phyloP scores from a whole-genome alignment of 2,888 invertebrate species.

The Noctua janthina region DNA sequence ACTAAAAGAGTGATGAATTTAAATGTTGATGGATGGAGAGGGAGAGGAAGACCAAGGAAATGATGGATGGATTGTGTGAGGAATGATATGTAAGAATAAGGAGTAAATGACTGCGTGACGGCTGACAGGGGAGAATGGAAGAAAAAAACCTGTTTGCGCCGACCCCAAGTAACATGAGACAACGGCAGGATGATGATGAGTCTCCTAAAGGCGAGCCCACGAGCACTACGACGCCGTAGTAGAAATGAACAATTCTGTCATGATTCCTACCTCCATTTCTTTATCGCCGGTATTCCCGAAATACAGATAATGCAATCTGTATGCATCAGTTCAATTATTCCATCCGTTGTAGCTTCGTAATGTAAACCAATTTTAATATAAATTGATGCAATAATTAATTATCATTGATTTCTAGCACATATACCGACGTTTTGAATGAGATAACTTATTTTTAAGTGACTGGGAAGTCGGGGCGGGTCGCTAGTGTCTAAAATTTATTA shows the following conservation, averaged over 20 bases:
- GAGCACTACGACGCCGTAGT: neutral
- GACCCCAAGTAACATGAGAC: neutral
- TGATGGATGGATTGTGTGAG: neutral
- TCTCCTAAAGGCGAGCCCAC: neutral
- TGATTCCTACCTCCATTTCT: neutral
- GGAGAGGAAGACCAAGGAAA: neutral
- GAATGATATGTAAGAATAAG: neutral
- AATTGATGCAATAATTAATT: neutral
- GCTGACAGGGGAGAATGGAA: too few species aligned
- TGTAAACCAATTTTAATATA: neutral
- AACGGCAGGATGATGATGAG: neutral
- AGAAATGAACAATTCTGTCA: neutral
- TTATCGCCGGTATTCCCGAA: neutral
- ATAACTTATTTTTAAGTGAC: neutral
- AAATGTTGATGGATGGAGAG: neutral
- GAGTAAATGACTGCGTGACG: too few species aligned
- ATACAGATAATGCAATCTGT: neutral
- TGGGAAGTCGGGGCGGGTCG: too few species aligned
- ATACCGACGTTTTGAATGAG: neutral
- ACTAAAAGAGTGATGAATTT: neutral
- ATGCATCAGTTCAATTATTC: neutral
- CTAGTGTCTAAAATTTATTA: too few species aligned
- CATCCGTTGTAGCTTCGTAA: neutral
- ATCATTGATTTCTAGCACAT: slow-evolving; percentile 3
- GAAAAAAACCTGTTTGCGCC: neutral